A percentile compares a stretch with the other conserved stretches of the same genome.
Evolutionary conservation across 2,113 vertebrate species (phyloP).

Genomic region (Notothenia coriiceps): DNA sequence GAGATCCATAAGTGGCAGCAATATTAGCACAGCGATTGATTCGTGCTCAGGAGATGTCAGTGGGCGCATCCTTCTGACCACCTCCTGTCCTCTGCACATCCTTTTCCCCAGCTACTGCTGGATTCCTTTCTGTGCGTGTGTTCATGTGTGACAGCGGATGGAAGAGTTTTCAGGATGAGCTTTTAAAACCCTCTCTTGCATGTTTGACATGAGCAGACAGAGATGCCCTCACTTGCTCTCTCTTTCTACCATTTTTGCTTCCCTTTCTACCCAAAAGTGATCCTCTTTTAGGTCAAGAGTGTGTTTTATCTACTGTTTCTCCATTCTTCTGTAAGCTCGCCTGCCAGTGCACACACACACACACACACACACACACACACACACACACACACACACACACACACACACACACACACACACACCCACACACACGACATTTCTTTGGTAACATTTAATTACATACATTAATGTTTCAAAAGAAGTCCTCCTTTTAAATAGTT

Average conservation of each 20-base stretch:
- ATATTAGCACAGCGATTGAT: constrained; percentile 64
- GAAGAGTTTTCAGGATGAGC: constrained; percentile 25
- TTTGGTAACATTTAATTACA: constrained; percentile 73
- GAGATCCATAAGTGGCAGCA: constrained; percentile 47
- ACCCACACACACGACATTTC: constrained; percentile 43
- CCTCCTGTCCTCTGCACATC: constrained; percentile 29
- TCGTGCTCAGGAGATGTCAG: constrained; percentile 40
- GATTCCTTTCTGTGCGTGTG: constrained; percentile 15
- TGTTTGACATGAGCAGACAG: constrained; percentile 44
- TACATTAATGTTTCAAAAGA: constrained; percentile 70
- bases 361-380: not conserved
- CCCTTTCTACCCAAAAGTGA: not conserved
- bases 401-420: not conserved
- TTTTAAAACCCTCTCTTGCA: constrained; percentile 44
- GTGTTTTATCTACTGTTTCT: not conserved
- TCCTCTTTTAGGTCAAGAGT: constrained; percentile 21
- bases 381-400: not conserved
- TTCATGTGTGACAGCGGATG: constrained; percentile 2
- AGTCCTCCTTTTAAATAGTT: constrained; percentile 53
- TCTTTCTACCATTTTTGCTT: not conserved
- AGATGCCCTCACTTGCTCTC: constrained; percentile 5
- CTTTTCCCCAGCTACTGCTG: not conserved
- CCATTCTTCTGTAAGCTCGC: not conserved
- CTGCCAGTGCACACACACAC: not conserved
- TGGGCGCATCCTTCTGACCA: constrained; percentile 23